phyloP scores from a whole-genome alignment of 2,113 vertebrate genomes.

The Empidonax alnorum region DNA sequence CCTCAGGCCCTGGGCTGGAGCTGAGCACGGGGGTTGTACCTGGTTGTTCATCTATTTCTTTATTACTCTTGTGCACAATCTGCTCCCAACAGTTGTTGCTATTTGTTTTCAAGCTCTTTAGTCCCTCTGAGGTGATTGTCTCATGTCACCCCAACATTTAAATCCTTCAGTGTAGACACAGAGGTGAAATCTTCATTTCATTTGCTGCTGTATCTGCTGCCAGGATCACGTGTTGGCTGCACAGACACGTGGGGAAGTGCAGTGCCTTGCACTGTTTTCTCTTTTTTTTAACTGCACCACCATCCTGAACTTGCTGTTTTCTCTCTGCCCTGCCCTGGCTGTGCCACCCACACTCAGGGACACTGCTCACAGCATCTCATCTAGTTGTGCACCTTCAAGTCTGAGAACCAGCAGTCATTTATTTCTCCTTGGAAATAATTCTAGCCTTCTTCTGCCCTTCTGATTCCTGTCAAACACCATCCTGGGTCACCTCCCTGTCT shows the following conservation, averaged over 20 bases:
- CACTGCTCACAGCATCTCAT: neutral
- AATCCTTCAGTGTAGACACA: accelerated
- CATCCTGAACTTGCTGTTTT: neutral
- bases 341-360: accelerated
- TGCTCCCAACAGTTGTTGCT: accelerated
- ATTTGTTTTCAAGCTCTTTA: neutral
- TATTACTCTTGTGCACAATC: neutral
- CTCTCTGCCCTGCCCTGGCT: neutral
- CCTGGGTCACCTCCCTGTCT: neutral
- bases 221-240: neutral
- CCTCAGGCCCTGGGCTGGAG: neutral
- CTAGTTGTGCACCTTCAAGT: neutral
- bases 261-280: neutral
- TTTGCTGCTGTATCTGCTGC: neutral
- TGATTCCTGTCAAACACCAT: neutral
- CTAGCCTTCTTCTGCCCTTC: neutral
- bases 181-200: neutral
- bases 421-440: neutral
- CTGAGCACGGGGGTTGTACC: neutral
- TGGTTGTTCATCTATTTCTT: neutral
- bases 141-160: neutral
- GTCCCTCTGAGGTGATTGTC: neutral
- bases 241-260: accelerated
- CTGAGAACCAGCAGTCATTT: neutral
- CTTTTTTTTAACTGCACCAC: too few relatives aligned